phyloP scores from a whole-genome alignment of 2,888 invertebrate genomes.

The Cryptus viduatorius region DNA sequence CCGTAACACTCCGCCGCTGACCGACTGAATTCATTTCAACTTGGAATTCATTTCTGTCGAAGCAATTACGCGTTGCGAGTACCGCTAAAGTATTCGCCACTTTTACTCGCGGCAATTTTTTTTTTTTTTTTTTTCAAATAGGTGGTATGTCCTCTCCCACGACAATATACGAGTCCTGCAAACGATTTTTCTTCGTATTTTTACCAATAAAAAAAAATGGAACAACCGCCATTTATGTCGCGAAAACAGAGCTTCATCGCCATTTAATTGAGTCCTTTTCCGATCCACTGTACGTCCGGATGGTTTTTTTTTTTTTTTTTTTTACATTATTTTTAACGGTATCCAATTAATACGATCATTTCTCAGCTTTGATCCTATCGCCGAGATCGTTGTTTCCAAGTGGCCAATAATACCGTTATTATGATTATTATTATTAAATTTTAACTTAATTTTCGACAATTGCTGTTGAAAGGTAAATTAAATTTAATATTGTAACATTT shows the following conservation, averaged over 20 bases:
- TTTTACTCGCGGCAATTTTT: constrained; percentile 41
- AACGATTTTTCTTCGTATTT: constrained; percentile 31
- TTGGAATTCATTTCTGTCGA: constrained; percentile 67
- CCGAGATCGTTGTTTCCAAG: background rate
- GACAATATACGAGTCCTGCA: constrained; percentile 53
- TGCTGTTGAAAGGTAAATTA: too few relatives aligned
- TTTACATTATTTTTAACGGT: background rate
- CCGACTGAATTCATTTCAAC: constrained; percentile 66
- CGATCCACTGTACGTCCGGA: background rate
- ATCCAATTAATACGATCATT: background rate
- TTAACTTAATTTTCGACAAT: too few relatives aligned
- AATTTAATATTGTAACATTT: too few relatives aligned
- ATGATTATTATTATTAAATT: too few relatives aligned
- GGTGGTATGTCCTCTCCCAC: constrained; percentile 56
- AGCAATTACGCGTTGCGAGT: constrained; percentile 66
- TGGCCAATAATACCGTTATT: background rate
- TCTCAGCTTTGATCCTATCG: background rate
- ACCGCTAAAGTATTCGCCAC: constrained; percentile 60
- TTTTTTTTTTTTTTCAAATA: constrained; percentile 20
- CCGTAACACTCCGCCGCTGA: constrained; percentile 54
- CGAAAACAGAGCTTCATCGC: background rate
- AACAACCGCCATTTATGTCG: background rate
- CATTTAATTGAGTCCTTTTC: background rate
- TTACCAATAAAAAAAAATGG: constrained; percentile 19
- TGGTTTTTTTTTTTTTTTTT: constrained; percentile 12